Conservation (phyloP, 1,140 invertebrate species). For the Manduca sexta region DNA sequence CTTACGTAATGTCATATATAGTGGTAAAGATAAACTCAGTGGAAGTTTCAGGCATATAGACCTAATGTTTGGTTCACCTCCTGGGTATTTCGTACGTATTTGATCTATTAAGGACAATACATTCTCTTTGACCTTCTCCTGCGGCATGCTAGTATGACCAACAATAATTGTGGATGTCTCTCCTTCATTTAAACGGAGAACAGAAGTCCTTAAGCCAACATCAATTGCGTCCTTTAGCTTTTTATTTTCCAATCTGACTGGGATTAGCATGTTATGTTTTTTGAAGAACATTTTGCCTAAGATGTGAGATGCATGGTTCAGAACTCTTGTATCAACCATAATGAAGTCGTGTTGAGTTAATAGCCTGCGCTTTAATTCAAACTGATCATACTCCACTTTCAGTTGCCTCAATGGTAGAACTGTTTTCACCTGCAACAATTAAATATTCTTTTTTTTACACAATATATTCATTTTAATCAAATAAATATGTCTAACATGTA, state of each 20-base stretch:
- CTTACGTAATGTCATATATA: constrained; percentile 78
- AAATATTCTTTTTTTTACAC: not conserved
- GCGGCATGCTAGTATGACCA: constrained; percentile 74
- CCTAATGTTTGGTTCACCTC: constrained; percentile 77
- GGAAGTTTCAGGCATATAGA: constrained; percentile 74
- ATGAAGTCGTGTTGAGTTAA: constrained; percentile 77
- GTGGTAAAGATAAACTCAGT: constrained; percentile 72
- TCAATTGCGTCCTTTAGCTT: constrained; percentile 76
- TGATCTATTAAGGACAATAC: constrained; percentile 67
- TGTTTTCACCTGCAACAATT: constrained; percentile 54
- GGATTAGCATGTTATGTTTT: constrained; percentile 76
- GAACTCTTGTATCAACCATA: constrained; percentile 76
- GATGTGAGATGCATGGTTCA: constrained; percentile 75
- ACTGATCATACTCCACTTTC: constrained; percentile 78
- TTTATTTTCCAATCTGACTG: constrained; percentile 72
- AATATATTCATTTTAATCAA: not conserved
- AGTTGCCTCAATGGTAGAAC: constrained; percentile 76
- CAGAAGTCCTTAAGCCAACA: constrained; percentile 74
- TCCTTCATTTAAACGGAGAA: constrained; percentile 73
- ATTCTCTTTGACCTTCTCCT: constrained; percentile 74
- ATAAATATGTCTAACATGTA: no score
- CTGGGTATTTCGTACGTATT: constrained; percentile 75
- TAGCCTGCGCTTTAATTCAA: constrained; percentile 76
- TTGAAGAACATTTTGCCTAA: constrained; percentile 77
- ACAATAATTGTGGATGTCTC: constrained; percentile 74